Evolutionary conservation across 2,888 invertebrate species (phyloP).

Genomic region (Sinhomidia bicolor): DNA sequence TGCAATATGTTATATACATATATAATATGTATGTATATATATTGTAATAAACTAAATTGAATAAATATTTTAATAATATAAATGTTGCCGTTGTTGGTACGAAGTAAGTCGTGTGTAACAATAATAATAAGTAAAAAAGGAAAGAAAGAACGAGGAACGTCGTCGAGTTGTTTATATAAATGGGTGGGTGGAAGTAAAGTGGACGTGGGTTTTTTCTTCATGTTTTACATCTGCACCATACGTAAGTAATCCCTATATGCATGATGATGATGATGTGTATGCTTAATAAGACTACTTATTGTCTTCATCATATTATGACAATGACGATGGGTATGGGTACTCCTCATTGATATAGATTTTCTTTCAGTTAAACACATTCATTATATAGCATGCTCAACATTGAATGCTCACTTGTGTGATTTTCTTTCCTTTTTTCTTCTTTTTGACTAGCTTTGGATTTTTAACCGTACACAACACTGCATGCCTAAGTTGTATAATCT

Average conservation of each 20-base stretch:
- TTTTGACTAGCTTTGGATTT: background rate
- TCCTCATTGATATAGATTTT: background rate
- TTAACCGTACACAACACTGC: background rate
- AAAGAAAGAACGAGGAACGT: slow-evolving; percentile 35
- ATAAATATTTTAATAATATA: background rate
- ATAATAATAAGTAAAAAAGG: background rate
- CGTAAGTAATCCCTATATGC: background rate
- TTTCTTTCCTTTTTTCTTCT: background rate
- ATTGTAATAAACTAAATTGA: slow-evolving; percentile 6
- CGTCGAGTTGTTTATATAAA: background rate
- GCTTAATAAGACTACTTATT: too few species aligned
- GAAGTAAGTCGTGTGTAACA: background rate
- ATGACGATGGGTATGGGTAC: background rate
- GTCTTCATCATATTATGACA: background rate
- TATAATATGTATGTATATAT: background rate
- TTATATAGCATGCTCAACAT: background rate
- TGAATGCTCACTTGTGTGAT: background rate
- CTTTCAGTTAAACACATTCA: background rate
- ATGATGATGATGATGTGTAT: too few species aligned
- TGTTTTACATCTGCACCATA: background rate
- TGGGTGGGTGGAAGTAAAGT: slow-evolving; percentile 40
- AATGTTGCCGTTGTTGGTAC: background rate
- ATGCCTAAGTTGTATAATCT: background rate
- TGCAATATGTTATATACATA: background rate
- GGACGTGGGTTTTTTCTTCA: background rate